A percentile compares a stretch with the other conserved stretches of the same genome.
These are phyloP conservation scores for Lethrus apterus DNA, from an alignment of 1,140 invertebrate species.

Conservation along the genomic window DNA sequence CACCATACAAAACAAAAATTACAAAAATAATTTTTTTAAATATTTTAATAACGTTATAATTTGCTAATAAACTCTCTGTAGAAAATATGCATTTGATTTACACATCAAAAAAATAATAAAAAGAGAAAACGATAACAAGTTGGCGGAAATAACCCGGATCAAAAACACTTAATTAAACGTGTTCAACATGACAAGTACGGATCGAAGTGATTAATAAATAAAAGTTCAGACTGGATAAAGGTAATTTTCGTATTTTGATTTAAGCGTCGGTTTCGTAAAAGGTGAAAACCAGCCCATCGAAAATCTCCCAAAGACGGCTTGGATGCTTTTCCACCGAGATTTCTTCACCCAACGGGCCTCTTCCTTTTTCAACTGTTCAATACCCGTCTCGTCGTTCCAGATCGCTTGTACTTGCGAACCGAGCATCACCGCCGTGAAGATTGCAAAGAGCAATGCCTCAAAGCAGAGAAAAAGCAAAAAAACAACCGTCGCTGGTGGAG, in stretches of 20 bases:
- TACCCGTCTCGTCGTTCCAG: conserved; percentile 97
- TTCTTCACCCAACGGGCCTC: conserved; percentile 85
- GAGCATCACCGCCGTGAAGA: conserved; percentile 98
- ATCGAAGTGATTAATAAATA: too few species aligned
- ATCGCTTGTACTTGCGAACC: conserved; percentile 96
- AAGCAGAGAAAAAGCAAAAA: conserved; percentile 93
- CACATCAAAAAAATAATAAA: too few species aligned
- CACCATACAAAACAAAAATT: too few species aligned
- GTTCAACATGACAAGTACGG: too few species aligned
- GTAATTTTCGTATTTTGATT: conserved; percentile 65
- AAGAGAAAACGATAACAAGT: too few species aligned
- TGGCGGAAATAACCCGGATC: too few species aligned
- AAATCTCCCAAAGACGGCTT: conserved; percentile 91
- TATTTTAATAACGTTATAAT: too few species aligned
- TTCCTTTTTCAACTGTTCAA: conserved; percentile 92
- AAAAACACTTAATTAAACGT: too few species aligned
- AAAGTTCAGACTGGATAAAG: conserved; percentile 69
- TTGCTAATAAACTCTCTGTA: too few species aligned
- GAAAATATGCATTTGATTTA: too few species aligned
- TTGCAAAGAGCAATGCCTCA: conserved; percentile 94
- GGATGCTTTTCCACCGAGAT: conserved; percentile 87
- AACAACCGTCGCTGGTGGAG: conserved; percentile 92
- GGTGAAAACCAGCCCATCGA: conserved; percentile 91
- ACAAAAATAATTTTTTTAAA: too few species aligned
- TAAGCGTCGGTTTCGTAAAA: conserved; percentile 74